These are phyloP conservation scores for Triplophysa dalaica DNA, from an alignment of 2,113 vertebrate species.

Conservation along the genomic window DNA sequence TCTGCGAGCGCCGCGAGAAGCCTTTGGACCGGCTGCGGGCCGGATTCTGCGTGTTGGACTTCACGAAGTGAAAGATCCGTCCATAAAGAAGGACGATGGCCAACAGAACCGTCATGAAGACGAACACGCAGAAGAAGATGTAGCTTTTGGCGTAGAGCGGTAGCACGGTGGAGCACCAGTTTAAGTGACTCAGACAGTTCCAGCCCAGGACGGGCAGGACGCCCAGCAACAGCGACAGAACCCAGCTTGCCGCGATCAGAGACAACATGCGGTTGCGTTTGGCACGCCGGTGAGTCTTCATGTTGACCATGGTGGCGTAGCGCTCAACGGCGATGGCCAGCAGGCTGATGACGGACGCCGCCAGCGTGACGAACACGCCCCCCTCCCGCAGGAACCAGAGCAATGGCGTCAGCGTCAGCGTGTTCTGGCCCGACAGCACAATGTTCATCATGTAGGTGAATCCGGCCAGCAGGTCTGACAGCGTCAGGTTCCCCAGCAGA, in stretches of 20 bases:
- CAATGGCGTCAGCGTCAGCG: slow-evolving; percentile 80
- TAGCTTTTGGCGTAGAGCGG: slow-evolving; percentile 88
- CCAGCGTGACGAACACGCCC: slow-evolving; percentile 85
- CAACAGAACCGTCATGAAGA: slow-evolving; percentile 78
- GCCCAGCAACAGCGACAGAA: slow-evolving; percentile 76
- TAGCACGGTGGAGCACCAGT: slow-evolving; percentile 82
- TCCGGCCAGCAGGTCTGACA: slow-evolving; percentile 87
- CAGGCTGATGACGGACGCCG: slow-evolving; percentile 85
- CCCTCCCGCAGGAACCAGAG: slow-evolving; percentile 88
- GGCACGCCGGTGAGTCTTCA: slow-evolving; percentile 75
- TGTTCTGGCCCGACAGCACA: slow-evolving; percentile 80
- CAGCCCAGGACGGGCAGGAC: slow-evolving; percentile 84
- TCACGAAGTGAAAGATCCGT: slow-evolving; percentile 80
- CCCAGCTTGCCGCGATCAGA: slow-evolving; percentile 82
- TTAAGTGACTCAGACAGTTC: slow-evolving; percentile 83
- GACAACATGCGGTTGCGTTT: slow-evolving; percentile 77
- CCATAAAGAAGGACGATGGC: slow-evolving; percentile 83
- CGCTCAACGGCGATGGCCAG: slow-evolving; percentile 89
- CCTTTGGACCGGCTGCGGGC: slow-evolving; percentile 60
- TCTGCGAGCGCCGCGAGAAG: slow-evolving; percentile 69
- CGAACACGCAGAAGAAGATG: slow-evolving; percentile 80
- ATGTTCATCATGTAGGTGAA: slow-evolving; percentile 87
- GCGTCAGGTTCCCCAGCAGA: slow-evolving; percentile 85
- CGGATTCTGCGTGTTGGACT: slow-evolving; percentile 72
- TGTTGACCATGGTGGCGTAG: slow-evolving; percentile 83